Evolutionary conservation across 2,888 invertebrate species (phyloP), one percentile per base, ranked within the genome.

Genomic region (Linnaemya tessellans): DNA sequence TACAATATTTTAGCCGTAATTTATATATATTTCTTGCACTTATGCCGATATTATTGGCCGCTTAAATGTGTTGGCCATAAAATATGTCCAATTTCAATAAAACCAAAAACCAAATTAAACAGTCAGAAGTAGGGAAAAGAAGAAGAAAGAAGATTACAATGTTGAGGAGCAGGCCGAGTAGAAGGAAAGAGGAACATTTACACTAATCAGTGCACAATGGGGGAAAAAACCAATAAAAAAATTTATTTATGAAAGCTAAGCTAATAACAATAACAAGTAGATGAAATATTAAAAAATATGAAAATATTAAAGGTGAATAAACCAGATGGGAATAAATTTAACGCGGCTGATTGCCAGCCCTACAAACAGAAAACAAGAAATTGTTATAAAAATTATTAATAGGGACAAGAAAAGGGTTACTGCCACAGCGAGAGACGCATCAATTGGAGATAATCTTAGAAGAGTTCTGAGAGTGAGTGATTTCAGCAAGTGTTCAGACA

Each of bases 291-390:
- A 9, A 68, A 88, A 90, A 88, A 88, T 3, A 41, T 7, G 88
- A 88, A 87, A n/a, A 13, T 20, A 35, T n/a, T 38, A 64, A 73
- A 71, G 43, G 58, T 73, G 64, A 80, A 70, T 41, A 80, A 71
- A 75, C 64, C 49, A 88, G 89, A 89, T 90, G 90, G 90, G 91
- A 91, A 90, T 90, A 90, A 90, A 91, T 90, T 90, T 90, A 89
- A 89, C 88, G 89, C 90, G 90, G 90, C 90, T 90, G 89, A 90
- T 90, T 90, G 89, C 89, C 11, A 25, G 88, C 88, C 46, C 35
- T 30, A 30, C 11, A 68, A 67, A 51, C 46, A 13, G n/a, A 18
- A 20, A 67, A 51, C 11, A 15, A 73, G 20, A 38, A 62, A 62
- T 41, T 18, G n/a, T 5, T 22, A 8, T 30, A 58, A 56, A 46